Conservation (phyloP, 1,140 invertebrate species). For the Manduca sexta region DNA sequence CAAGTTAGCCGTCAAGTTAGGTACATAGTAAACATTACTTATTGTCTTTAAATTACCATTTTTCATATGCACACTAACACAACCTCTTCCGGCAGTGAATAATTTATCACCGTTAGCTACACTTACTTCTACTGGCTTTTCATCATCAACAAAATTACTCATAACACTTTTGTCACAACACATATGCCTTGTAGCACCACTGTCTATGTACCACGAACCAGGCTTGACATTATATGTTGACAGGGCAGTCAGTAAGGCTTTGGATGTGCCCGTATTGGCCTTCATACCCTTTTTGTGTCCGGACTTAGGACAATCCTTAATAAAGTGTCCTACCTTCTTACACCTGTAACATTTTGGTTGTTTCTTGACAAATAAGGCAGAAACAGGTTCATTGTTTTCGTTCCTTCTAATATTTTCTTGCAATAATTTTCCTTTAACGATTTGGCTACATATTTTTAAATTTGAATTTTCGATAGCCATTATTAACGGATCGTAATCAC, state of each 20-base stretch:
- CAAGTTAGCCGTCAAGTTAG: not conserved
- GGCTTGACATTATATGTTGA: too few relatives aligned
- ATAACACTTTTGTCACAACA: not conserved
- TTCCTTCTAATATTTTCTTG: constrained; percentile 19
- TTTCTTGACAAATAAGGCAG: constrained; percentile 12
- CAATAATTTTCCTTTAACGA: constrained; percentile 25
- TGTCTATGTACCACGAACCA: too few relatives aligned
- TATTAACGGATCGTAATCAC: constrained; percentile 30
- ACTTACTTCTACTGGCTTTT: not conserved
- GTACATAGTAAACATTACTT: not conserved
- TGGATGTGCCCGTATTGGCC: too few relatives aligned
- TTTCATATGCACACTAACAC: not conserved
- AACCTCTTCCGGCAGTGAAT: not conserved
- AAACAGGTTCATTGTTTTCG: constrained; percentile 14
- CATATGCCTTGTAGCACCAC: not conserved
- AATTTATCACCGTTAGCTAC: not conserved
- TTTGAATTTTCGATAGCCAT: constrained; percentile 37
- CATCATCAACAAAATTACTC: not conserved
- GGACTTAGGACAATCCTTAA: constrained; percentile 15
- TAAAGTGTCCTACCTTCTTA: constrained; percentile 7
- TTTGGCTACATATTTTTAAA: constrained; percentile 25
- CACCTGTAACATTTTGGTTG: constrained; percentile 5
- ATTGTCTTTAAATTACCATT: not conserved
- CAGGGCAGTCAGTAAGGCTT: too few relatives aligned
- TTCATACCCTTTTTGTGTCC: too few relatives aligned